Evolutionary conservation across 2,888 invertebrate genomes (phyloP).

Genomic region (Pachymerium ferrugineum): DNA sequence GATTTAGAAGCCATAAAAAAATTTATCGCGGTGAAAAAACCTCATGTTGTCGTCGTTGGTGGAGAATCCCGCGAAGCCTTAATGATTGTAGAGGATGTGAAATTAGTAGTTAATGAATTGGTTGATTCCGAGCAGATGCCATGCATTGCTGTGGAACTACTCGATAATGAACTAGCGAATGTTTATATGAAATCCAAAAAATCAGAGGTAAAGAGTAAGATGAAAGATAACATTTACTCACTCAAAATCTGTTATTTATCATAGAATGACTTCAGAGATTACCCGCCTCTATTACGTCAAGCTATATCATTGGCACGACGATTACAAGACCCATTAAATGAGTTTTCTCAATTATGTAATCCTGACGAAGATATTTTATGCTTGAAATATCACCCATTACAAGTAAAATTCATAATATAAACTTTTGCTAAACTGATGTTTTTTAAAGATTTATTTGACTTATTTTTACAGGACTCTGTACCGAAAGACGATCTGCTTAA

Average conservation of each 20-base stretch:
- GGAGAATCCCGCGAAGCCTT: constrained; percentile 85
- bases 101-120: constrained; percentile 65
- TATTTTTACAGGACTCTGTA: constrained; percentile 48
- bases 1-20: constrained; percentile 66
- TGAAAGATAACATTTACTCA: not conserved
- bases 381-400: constrained; percentile 80
- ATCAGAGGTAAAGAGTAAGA: constrained; percentile 56
- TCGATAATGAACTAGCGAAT: constrained; percentile 89
- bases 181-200: constrained; percentile 86
- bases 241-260: constrained; percentile 36
- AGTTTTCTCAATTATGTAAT: constrained; percentile 92
- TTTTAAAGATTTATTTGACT: not conserved
- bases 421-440: not conserved
- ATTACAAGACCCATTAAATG: constrained; percentile 91
- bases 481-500: constrained; percentile 79
- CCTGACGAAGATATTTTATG: constrained; percentile 95
- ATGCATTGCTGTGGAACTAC: constrained; percentile 76
- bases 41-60: constrained; percentile 85
- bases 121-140: constrained; percentile 76
- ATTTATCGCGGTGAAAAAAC: constrained; percentile 83
- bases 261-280: constrained; percentile 80
- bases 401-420: constrained; percentile 44
- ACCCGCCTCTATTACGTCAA: constrained; percentile 82
- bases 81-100: constrained; percentile 71
- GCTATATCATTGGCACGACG: constrained; percentile 88